Base-by-base conservation (phyloP, 1,140 invertebrate species). In the Potamilus streckersoni region DNA sequence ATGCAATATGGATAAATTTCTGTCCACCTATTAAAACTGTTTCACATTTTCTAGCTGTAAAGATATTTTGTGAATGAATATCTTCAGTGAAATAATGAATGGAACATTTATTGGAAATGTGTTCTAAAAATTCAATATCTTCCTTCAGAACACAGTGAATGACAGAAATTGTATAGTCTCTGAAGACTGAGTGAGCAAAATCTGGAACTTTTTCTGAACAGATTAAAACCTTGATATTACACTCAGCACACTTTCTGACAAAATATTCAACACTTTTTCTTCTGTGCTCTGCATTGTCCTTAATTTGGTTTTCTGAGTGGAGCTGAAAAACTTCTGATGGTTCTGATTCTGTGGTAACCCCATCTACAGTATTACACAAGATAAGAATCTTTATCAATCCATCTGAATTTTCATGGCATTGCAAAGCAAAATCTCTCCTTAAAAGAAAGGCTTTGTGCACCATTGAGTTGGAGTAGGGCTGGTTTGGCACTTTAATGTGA, bases 81-180 rank as follows among this genome's bases (percentile, higher is more conserved):
- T 55, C 38, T 62, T 75, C 73, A 57, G 23, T 56, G 4, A 75
- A 11, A 59, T 56, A 20, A 69, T 23, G 20, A 13, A 75, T 3
- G 63, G 49, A 12, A 2, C 58, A 27, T 31, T 70, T 75, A 57
- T 31, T 17, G 13, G 59, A 69, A n/a, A 69, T 20, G 2, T 63
- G 15, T 69, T 69, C 67, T 23, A 75, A 20, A 16, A 75, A 20
- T 23, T 70, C 73, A n/a, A 69, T 16, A 38, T 75, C 73, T 49
- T 64, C 66, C 15, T 70, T 56, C 12, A 20, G 2, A 49, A 70
- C 62, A 64, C 64, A 60, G 15, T 59, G 15, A 19, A 75, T 63
- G 2, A 75, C 68, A 3, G 66, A 69, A 16, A 75, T 27, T 27
- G 65, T 23, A 56, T 19, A 19, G 2, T 59, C 49, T 63, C 62